These are phyloP conservation scores for Drosophila sproati DNA, from an alignment of 1,140 invertebrate species.

Conservation along the genomic window DNA sequence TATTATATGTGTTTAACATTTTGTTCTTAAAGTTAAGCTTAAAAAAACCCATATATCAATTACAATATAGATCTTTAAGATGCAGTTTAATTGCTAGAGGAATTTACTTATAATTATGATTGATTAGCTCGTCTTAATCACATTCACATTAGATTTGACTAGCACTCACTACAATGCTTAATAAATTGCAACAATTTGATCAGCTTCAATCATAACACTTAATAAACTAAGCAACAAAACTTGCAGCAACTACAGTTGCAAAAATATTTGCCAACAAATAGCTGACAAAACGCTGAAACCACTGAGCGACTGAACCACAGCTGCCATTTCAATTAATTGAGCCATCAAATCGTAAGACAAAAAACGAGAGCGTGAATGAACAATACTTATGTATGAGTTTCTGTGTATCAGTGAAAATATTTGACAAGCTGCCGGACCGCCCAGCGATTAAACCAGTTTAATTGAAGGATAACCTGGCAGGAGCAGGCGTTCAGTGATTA, in stretches of 20 bases:
- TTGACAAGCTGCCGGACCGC: slow-evolving; percentile 30
- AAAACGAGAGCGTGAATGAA: slow-evolving; percentile 8
- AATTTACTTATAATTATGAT: slow-evolving; percentile 5
- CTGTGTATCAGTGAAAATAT: slow-evolving; percentile 11
- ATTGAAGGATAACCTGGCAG: slow-evolving; percentile 35
- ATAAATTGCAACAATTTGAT: slow-evolving; percentile 32
- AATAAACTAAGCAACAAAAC: slow-evolving; percentile 32
- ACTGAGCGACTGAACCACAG: background rate
- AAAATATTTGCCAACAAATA: slow-evolving; percentile 6
- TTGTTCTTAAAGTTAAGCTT: background rate
- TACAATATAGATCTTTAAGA: background rate
- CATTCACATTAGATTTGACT: slow-evolving; percentile 12
- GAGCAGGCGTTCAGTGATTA: slow-evolving; percentile 13
- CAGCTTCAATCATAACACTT: slow-evolving; percentile 55
- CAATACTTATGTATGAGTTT: background rate
- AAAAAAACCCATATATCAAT: background rate
- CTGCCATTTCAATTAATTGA: slow-evolving; percentile 25
- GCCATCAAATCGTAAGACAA: slow-evolving; percentile 16
- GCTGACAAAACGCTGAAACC: slow-evolving; percentile 1
- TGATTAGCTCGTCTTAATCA: slow-evolving; percentile 17
- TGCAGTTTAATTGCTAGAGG: background rate
- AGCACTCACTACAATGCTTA: slow-evolving; percentile 5
- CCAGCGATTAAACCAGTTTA: slow-evolving; percentile 30
- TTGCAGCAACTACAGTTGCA: slow-evolving; percentile 10
- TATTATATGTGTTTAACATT: too few species aligned